Conservation (phyloP, 2,113 vertebrate species). For the Conger conger region DNA sequence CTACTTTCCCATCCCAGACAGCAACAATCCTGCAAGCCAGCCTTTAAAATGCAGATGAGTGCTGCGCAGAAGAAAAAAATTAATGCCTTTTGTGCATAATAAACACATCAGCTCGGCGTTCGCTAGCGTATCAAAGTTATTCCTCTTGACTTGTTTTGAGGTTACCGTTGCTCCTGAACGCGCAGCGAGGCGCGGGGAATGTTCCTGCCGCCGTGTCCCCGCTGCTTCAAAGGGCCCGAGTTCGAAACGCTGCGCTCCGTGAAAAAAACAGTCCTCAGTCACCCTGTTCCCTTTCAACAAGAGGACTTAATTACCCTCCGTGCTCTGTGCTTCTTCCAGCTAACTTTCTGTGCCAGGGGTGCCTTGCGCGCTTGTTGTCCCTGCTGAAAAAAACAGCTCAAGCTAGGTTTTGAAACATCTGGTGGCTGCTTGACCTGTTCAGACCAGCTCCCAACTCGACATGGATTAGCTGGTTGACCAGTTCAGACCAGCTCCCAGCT, state of each 20-base stretch:
- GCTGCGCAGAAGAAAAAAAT: background rate
- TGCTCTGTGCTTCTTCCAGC: background rate
- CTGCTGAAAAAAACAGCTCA: no score
- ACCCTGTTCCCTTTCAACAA: background rate
- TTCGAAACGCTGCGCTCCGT: background rate
- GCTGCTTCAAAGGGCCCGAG: background rate
- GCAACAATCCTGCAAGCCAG: background rate
- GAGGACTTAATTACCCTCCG: background rate
- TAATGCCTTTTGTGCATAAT: background rate
- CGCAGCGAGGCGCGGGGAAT: background rate
- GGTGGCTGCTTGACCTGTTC: no score
- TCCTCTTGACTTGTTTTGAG: background rate
- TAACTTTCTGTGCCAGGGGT: background rate
- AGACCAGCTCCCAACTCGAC: no score
- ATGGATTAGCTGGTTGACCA: no score
- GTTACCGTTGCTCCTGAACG: background rate
- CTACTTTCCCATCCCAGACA: background rate
- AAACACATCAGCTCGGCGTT: background rate
- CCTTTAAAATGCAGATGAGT: conserved; percentile 14
- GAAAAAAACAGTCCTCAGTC: background rate
- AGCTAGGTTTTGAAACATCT: no score
- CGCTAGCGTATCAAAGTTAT: background rate
- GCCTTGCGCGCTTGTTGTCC: background rate
- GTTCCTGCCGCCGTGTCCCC: background rate
- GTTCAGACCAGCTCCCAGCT: no score